These are phyloP conservation scores for Balaeniceps rex DNA, from an alignment of 2,113 vertebrate species.

Conservation along the genomic window DNA sequence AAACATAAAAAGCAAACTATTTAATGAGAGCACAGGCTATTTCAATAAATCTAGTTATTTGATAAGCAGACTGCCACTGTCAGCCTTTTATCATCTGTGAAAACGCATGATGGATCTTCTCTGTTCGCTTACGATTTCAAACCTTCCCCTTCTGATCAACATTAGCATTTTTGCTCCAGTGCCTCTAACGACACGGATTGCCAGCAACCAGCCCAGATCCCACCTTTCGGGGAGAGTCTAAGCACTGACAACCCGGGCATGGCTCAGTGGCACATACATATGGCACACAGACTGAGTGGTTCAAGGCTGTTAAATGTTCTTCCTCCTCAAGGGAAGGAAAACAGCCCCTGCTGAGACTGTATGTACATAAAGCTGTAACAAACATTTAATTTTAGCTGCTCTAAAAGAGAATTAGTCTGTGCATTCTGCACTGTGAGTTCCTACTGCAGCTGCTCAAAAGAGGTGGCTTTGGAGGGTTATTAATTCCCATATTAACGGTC, in stretches of 20 bases:
- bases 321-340: neutral
- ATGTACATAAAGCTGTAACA: neutral
- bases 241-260: neutral
- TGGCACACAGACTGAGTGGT: neutral
- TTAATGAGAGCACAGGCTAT: constrained; percentile 29
- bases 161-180: constrained; percentile 31
- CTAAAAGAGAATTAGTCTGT: neutral
- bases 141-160: neutral
- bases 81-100: constrained; percentile 23
- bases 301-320: neutral
- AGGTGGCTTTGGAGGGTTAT: constrained; percentile 10
- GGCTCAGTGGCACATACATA: neutral
- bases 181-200: neutral
- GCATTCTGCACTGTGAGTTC: neutral
- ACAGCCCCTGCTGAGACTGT: neutral
- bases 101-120: neutral
- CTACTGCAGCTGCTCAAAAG: neutral
- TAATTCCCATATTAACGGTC: constrained; percentile 10
- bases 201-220: neutral
- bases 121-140: constrained; percentile 34
- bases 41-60: constrained; percentile 59
- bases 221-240: neutral
- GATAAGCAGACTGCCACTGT: constrained; percentile 39
- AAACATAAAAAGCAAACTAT: constrained; percentile 21
- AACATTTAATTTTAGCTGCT: constrained; percentile 27